phyloP scores from a whole-genome alignment of 1,140 invertebrate genomes.

The Microplitis demolitor region DNA sequence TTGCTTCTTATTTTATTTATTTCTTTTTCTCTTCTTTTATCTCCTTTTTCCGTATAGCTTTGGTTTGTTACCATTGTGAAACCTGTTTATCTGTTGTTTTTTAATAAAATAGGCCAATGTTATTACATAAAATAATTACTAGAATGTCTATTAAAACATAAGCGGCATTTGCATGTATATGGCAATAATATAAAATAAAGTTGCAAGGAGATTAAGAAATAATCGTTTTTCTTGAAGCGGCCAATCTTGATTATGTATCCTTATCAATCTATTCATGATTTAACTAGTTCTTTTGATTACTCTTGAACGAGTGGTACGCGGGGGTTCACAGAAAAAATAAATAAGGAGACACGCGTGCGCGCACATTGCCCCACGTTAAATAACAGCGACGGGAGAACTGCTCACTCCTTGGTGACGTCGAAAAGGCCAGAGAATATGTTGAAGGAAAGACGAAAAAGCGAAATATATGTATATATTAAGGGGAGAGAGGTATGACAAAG shows the following conservation, averaged over 20 bases:
- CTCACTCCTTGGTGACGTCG: slow-evolving; percentile 41
- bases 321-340: slow-evolving; percentile 31
- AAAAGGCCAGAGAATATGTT: slow-evolving; percentile 38
- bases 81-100: background rate
- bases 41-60: background rate
- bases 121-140: background rate
- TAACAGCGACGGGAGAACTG: slow-evolving; percentile 35
- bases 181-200: too few relatives aligned
- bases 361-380: slow-evolving; percentile 43
- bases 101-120: background rate
- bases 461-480: background rate
- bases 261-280: background rate
- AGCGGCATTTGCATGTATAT: too few relatives aligned
- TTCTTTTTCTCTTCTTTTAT: slow-evolving; percentile 8
- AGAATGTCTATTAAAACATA: too few relatives aligned
- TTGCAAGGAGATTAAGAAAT: too few relatives aligned
- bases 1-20: slow-evolving; percentile 31
- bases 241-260: too few relatives aligned
- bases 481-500: slow-evolving; percentile 7
- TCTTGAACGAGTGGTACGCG: slow-evolving; percentile 9
- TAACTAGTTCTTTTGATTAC: background rate
- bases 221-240: too few relatives aligned
- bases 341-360: slow-evolving; percentile 51
- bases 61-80: background rate
- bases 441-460: slow-evolving; percentile 16